Conservation (phyloP, 2,113 vertebrate species). For the Triplophysa tibetana region DNA sequence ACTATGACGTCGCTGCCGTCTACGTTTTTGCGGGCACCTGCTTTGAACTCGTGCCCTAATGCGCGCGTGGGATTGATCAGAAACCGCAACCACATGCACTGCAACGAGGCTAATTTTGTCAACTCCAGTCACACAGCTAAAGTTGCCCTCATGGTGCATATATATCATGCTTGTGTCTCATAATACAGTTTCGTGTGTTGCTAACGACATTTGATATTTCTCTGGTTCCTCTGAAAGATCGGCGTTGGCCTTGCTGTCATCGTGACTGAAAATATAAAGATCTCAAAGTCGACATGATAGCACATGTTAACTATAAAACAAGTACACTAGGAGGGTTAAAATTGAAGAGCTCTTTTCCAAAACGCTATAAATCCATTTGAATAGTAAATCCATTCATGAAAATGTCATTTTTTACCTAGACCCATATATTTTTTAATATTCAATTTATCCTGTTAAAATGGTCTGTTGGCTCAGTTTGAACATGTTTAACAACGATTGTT, state of each 20-base stretch:
- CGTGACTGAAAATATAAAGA: not conserved
- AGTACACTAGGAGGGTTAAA: not conserved
- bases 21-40: slow-evolving; percentile 45
- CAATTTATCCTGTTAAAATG: no score
- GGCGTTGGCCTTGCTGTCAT: not conserved
- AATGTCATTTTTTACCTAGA: no score
- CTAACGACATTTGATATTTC: slow-evolving; percentile 14
- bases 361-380: no score
- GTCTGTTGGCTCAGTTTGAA: no score
- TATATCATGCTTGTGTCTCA: slow-evolving; percentile 35
- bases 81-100: slow-evolving; percentile 34
- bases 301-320: not conserved
- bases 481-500: no score
- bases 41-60: slow-evolving; percentile 34
- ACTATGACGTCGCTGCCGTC: slow-evolving; percentile 11
- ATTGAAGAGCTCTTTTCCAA: no score
- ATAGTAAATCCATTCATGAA: no score
- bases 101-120: slow-evolving; percentile 38
- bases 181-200: slow-evolving; percentile 29
- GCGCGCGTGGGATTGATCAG: slow-evolving; percentile 22
- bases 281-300: not conserved
- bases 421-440: no score
- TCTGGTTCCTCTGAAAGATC: not conserved
- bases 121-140: slow-evolving; percentile 39
- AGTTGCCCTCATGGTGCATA: slow-evolving; percentile 35